Conservation (phyloP, 2,797 vertebrate genomes). For the Todus mexicanus region DNA sequence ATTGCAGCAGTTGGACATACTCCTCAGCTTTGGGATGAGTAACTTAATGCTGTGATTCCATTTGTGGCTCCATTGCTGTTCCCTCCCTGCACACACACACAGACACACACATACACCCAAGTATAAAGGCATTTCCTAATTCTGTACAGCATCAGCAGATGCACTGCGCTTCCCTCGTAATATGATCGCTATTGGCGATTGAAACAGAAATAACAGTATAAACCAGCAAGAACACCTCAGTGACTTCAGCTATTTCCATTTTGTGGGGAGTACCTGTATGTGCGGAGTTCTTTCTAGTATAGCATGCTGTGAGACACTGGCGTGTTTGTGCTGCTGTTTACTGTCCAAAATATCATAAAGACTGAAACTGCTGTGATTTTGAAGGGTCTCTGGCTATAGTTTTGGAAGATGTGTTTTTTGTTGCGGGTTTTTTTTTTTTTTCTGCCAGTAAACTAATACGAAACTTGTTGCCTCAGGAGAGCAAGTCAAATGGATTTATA, state of each 20-base stretch:
- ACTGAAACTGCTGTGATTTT: not conserved
- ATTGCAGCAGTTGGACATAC: not conserved
- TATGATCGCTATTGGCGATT: accelerated
- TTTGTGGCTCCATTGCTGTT: accelerated
- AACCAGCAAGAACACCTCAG: not conserved
- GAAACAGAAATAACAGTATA: not conserved
- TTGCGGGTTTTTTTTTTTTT: not conserved
- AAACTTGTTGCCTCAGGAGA: conserved; percentile 7
- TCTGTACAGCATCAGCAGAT: not conserved
- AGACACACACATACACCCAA: no score
- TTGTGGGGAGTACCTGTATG: not conserved
- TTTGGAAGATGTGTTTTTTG: not conserved
- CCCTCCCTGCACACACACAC: not conserved
- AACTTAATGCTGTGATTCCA: not conserved
- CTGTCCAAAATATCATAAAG: not conserved
- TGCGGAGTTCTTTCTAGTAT: not conserved
- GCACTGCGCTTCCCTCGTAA: not conserved
- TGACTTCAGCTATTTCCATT: not conserved
- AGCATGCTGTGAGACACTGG: not conserved
- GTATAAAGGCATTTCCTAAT: not conserved
- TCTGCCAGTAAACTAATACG: not conserved
- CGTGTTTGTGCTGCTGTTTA: not conserved
- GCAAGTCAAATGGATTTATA: not conserved
- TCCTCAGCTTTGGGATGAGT: not conserved
- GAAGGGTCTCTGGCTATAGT: not conserved